These are phyloP conservation scores for Scelioninae gen. 2 DNA, from an alignment of 2,888 invertebrate genomes.

Conservation along the genomic window DNA sequence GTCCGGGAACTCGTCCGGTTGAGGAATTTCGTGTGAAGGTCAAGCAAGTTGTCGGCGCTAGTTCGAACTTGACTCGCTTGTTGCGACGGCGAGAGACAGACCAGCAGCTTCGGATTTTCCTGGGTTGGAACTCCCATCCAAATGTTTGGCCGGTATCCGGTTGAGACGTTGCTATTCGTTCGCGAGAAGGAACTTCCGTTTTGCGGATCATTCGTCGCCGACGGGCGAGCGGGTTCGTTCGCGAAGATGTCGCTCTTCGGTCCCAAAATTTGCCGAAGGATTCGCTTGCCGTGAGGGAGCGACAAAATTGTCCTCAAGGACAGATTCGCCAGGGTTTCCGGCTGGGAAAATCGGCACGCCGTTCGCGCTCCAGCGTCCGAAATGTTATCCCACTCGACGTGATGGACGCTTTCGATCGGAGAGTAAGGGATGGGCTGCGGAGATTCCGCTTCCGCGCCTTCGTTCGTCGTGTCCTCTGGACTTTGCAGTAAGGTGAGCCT, in stretches of 20 bases:
- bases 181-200: too few relatives aligned
- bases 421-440: conserved; percentile 64
- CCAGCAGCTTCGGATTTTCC: conserved; percentile 79
- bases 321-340: conserved; percentile 76
- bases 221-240: conserved; percentile 32
- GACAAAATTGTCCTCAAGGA: conserved; percentile 77
- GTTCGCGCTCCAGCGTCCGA: conserved; percentile 61
- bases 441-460: conserved; percentile 51
- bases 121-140: conserved; percentile 81
- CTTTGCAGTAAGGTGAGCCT: conserved; percentile 61
- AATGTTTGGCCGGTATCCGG: conserved; percentile 63
- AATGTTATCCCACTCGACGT: conserved; percentile 61
- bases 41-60: conserved; percentile 80
- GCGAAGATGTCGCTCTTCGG: conserved; percentile 66
- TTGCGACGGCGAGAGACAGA: conserved; percentile 86
- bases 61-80: conserved; percentile 77
- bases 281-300: conserved; percentile 82
- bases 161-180: too few relatives aligned
- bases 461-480: conserved; percentile 60
- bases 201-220: conserved; percentile 6
- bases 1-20: conserved; percentile 80
- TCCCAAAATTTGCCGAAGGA: conserved; percentile 72
- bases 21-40: conserved; percentile 83
- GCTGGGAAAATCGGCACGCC: conserved; percentile 61
- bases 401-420: conserved; percentile 64